These are phyloP conservation scores for Theretra japonica DNA, from an alignment of 2,888 invertebrate genomes.

Conservation along the genomic window DNA sequence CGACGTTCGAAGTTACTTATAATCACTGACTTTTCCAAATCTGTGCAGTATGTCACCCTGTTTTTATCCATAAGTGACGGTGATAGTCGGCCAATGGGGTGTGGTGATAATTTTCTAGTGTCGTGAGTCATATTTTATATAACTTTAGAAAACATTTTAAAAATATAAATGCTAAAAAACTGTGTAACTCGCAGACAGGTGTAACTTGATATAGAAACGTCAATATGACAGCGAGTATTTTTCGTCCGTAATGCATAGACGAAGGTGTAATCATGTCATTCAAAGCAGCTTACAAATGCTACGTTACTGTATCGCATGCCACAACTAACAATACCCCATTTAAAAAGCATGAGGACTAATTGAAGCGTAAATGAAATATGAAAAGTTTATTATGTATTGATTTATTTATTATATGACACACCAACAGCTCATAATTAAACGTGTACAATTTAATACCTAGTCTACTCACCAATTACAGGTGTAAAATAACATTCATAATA, in stretches of 20 bases:
- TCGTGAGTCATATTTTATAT: background rate
- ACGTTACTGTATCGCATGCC: background rate
- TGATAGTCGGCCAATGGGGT: constrained; percentile 21
- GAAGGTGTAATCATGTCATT: background rate
- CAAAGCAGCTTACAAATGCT: background rate
- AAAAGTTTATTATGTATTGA: no score
- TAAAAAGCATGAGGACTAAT: background rate
- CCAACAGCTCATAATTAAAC: no score
- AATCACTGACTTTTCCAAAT: constrained; percentile 96
- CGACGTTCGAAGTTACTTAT: constrained; percentile 96
- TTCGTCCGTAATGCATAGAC: constrained; percentile 2
- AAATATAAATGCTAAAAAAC: background rate
- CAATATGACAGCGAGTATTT: background rate
- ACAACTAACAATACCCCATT: background rate
- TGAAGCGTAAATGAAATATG: background rate
- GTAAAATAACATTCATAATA: no score
- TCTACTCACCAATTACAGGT: no score
- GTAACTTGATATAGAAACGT: background rate
- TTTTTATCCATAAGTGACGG: constrained; percentile 53
- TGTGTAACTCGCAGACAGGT: no score
- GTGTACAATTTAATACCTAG: no score
- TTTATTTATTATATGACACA: no score
- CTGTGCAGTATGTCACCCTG: constrained; percentile 87
- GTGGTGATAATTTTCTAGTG: constrained; percentile 7
- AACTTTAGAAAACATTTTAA: constrained; percentile 8